Evolutionary conservation across 2,888 invertebrate genomes (phyloP), one percentile per base, ranked within the genome.

Genomic region (Zonitis immaculata): DNA sequence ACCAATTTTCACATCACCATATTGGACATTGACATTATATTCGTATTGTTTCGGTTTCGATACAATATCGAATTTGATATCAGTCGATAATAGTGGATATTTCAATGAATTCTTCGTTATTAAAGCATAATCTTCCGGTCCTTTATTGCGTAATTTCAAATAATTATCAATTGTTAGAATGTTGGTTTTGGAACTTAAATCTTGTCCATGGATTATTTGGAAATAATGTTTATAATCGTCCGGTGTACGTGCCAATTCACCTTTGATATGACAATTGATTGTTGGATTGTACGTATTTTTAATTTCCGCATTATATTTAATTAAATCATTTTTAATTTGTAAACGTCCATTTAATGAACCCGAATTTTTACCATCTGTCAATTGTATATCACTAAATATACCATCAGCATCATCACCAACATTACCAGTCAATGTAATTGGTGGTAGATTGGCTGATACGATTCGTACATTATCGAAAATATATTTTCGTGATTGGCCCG

Each of bases 221-320:
- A 69, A 48, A 39, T 50, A 58, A 42, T 59, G 66, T 20, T 68
- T 66, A 22, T 63, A 54, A 22, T 65, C 59, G 2, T 56, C 53
- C 1, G 9, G 9, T 11, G 9, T 20, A 5, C 16, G 16, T 4
- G 6, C 9, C 2, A 66, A 35, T 50, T 84, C 81, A 63, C 82
- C 85, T 30, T 82, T 78, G 3, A 85, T 25, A 49, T 79, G 80
- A 70, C 87, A 83, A 62, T 85, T 85, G 39, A 80, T 67, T 42
- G 77, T 76, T 0, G 84, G 84, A 63, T 84, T 83, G 45, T 83
- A 73, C 1, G 79, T 80, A 58, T 87, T 85, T 54, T 78, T 73
- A 54, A 85, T 78, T 50, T 78, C 75, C 1, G 76, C 67, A 55
- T 81, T 78, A 0, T 82, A 54, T 28, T 76, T 78, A 12, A 79